Evolutionary conservation across 1,140 invertebrate genomes (phyloP).

Genomic region (Cylas formicarius): DNA sequence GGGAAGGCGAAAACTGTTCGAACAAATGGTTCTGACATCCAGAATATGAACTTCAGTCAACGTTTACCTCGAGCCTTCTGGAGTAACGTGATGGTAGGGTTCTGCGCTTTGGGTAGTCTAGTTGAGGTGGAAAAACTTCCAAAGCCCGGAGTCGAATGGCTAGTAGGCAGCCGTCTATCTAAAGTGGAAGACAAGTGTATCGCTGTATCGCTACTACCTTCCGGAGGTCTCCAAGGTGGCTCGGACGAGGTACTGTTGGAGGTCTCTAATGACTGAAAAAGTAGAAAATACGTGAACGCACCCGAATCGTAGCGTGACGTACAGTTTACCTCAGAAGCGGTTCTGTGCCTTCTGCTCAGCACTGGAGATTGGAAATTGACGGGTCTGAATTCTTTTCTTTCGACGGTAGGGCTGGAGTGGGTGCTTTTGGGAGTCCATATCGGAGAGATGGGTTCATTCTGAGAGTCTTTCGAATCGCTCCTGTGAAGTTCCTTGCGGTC

Average conservation of each 20-base stretch:
- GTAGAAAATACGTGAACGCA: no score
- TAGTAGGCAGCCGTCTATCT: conserved; percentile 53
- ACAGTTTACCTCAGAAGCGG: conserved; percentile 33
- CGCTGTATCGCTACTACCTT: conserved; percentile 28
- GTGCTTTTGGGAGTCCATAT: conserved; percentile 69
- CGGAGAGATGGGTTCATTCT: conserved; percentile 49
- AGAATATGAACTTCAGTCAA: conserved; percentile 10
- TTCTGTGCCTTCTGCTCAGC: conserved; percentile 47
- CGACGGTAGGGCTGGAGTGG: conserved; percentile 53
- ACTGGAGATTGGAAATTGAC: conserved; percentile 68
- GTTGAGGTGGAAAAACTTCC: conserved; percentile 44
- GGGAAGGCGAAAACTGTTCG: no score
- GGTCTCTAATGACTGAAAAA: conserved; percentile 18
- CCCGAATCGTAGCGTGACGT: no score
- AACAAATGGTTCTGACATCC: no score
- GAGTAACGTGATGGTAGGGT: conserved; percentile 79
- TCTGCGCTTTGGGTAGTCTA: conserved; percentile 69
- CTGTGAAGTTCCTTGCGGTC: conserved; percentile 43
- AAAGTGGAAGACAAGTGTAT: conserved; percentile 40
- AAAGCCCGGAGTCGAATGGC: conserved; percentile 58
- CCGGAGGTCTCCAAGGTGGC: conserved; percentile 41
- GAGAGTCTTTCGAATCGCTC: conserved; percentile 12
- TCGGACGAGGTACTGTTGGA: conserved; percentile 20
- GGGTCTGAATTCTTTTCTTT: conserved; percentile 65
- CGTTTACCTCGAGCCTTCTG: conserved; percentile 78